These are phyloP conservation scores for Ctena decussata DNA, from an alignment of 2,888 invertebrate species.

Conservation along the genomic window DNA sequence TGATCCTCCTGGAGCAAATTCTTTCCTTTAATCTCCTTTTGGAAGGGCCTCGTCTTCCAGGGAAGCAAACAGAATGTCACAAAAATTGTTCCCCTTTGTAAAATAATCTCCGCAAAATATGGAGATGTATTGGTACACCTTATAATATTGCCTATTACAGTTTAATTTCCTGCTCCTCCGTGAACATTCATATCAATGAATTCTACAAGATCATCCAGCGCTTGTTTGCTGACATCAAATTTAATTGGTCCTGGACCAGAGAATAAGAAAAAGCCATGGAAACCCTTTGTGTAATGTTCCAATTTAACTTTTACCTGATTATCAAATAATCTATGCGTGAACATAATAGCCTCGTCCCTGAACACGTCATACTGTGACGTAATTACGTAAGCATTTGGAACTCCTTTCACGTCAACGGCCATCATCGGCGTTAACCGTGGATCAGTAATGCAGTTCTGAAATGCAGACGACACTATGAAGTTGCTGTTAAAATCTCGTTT, in stretches of 20 bases:
- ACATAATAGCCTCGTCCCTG: slow-evolving; percentile 86
- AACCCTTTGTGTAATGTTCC: slow-evolving; percentile 78
- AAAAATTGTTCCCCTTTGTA: no score
- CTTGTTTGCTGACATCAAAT: slow-evolving; percentile 68
- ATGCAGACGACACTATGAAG: slow-evolving; percentile 61
- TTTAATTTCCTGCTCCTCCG: not conserved
- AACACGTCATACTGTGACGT: slow-evolving; percentile 87
- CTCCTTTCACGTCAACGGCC: slow-evolving; percentile 74
- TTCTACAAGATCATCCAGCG: slow-evolving; percentile 69
- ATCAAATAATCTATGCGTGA: slow-evolving; percentile 81
- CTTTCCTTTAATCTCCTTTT: no score
- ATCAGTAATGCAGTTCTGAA: slow-evolving; percentile 66
- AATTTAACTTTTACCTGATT: slow-evolving; percentile 79
- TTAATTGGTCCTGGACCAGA: slow-evolving; percentile 71
- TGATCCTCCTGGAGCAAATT: no score
- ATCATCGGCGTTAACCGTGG: slow-evolving; percentile 85
- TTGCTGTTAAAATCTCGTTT: slow-evolving; percentile 39
- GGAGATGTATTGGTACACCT: no score
- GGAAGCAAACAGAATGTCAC: no score
- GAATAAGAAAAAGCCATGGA: slow-evolving; percentile 82
- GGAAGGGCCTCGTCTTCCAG: no score
- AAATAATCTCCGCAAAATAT: no score
- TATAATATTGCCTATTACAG: no score
- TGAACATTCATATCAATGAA: slow-evolving; percentile 55
- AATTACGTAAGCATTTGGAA: slow-evolving; percentile 85